Percentiles rank a stretch among this genome's conserved stretches.
phyloP scores from a whole-genome alignment of 2,888 invertebrate genomes.

The Agrilus mali region DNA sequence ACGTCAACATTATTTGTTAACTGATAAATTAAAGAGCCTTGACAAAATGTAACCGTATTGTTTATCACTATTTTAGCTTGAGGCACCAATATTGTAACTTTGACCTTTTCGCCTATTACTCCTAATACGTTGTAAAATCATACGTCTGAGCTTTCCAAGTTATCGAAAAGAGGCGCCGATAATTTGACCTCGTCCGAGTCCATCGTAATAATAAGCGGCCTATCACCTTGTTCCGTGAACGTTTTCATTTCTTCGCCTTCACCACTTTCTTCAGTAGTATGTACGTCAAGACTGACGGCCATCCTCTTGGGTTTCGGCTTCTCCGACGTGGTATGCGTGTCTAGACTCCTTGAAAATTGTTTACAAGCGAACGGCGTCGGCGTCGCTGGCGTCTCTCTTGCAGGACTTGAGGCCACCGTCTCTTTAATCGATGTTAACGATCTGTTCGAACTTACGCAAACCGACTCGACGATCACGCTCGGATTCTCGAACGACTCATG shows the following conservation, averaged over 20 bases:
- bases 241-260: constrained; percentile 5
- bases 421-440: constrained; percentile 6
- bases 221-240: constrained; percentile 20
- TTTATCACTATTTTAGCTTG: no score
- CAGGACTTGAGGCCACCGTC: constrained; percentile 1
- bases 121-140: constrained; percentile 15
- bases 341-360: constrained; percentile 29
- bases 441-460: constrained; percentile 11
- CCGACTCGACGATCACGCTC: constrained; percentile 14
- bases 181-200: constrained; percentile 28
- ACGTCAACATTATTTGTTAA: no score
- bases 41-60: no score
- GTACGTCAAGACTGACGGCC: constrained; percentile 27
- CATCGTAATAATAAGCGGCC: constrained; percentile 20
- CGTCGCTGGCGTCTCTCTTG: constrained; percentile 5
- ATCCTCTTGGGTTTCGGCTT: constrained; percentile 25
- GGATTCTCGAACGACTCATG: constrained; percentile 14
- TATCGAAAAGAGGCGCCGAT: constrained; percentile 29
- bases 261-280: neutral
- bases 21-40: no score
- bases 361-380: constrained; percentile 14
- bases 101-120: no score
- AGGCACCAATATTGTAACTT: no score
- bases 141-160: constrained; percentile 31
- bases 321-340: constrained; percentile 21